A percentile compares a stretch with the other conserved stretches of the same genome.
Evolutionary conservation across 2,113 vertebrate genomes (phyloP).

Genomic region (Sorex araneus): DNA sequence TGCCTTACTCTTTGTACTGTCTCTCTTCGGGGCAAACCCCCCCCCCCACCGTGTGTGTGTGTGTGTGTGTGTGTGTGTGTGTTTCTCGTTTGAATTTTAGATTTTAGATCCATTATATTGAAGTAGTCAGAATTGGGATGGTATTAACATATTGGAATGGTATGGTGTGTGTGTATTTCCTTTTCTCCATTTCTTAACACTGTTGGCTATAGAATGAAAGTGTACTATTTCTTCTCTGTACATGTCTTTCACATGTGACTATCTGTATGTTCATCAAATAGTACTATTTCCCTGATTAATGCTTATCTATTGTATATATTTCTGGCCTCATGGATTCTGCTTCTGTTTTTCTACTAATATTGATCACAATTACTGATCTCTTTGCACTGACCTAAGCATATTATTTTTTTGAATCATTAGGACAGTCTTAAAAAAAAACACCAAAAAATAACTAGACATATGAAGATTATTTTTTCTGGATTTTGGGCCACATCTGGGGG

Average conservation of each 20-base stretch:
- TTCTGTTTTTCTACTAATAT: conserved; percentile 31
- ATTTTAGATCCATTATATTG: conserved; percentile 32
- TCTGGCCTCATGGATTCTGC: neutral
- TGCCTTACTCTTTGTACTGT: too few species aligned
- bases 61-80: too few species aligned
- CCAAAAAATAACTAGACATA: neutral
- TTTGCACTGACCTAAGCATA: neutral
- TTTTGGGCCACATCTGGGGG: too few species aligned
- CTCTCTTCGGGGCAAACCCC: too few species aligned
- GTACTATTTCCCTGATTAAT: conserved; percentile 12
- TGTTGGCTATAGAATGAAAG: neutral
- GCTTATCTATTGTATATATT: neutral
- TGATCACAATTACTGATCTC: neutral
- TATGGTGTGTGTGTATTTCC: conserved; percentile 4
- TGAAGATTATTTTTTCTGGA: conserved; percentile 4
- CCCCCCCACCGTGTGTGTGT: too few species aligned
- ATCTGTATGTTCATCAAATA: conserved; percentile 34
- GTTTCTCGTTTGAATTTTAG: neutral
- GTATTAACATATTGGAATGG: neutral
- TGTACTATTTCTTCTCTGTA: neutral
- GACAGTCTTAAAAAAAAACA: neutral
- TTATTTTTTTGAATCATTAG: conserved; percentile 31
- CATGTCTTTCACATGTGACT: conserved; percentile 1
- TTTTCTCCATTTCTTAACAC: neutral
- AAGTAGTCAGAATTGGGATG: conserved; percentile 43